Percentiles rank a stretch among this genome's conserved stretches.
Evolutionary conservation across 2,113 vertebrate species (phyloP).

Genomic region (Columba livia): DNA sequence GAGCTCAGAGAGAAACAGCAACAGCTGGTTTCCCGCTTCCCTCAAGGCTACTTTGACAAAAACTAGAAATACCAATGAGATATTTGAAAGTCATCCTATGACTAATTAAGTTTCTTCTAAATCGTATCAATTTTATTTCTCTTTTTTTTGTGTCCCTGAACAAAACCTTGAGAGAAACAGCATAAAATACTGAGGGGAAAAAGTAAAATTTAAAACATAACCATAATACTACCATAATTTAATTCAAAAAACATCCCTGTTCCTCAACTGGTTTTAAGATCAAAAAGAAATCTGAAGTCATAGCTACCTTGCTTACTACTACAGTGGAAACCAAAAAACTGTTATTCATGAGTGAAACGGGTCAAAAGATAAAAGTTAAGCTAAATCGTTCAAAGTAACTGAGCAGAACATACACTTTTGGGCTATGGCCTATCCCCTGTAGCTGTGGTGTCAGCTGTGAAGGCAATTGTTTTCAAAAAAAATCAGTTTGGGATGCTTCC

Average conservation of each 20-base stretch:
- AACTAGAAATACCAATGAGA: not conserved
- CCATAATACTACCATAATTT: not conserved
- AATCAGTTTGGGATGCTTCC: not conserved
- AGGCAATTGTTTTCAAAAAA: not conserved
- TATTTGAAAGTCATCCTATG: not conserved
- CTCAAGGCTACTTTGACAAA: not conserved
- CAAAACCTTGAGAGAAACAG: not conserved
- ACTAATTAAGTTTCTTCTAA: not conserved
- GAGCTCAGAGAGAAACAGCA: not conserved
- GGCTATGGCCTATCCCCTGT: not conserved
- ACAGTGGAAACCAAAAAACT: not conserved
- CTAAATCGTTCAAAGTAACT: not conserved
- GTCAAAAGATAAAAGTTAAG: not conserved
- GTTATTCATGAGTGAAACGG: not conserved
- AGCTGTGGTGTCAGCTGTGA: not conserved
- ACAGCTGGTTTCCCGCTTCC: not conserved
- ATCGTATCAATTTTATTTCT: not conserved
- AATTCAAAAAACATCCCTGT: not conserved
- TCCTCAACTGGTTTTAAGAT: not conserved
- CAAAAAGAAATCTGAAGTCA: not conserved
- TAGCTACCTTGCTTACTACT: not conserved
- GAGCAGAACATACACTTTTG: not conserved
- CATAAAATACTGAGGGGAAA: not conserved
- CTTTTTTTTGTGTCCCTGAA: not conserved
- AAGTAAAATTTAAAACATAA: not conserved